A percentile compares a stretch with the other conserved stretches of the same genome.
Evolutionary conservation across 2,113 vertebrate species (phyloP).

Genomic region (Hippolais icterina): DNA sequence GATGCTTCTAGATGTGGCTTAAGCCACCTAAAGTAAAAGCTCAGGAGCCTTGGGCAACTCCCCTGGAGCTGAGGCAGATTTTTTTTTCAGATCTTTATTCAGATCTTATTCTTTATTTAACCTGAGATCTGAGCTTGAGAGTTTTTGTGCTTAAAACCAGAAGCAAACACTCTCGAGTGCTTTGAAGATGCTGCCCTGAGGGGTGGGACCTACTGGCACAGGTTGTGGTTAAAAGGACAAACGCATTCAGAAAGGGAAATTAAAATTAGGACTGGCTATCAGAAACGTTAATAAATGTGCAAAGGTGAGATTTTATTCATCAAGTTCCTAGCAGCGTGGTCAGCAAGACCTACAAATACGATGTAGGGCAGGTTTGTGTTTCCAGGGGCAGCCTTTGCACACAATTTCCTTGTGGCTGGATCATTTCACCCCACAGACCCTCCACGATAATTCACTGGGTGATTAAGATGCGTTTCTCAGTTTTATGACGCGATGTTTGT

Average conservation of each 20-base stretch:
- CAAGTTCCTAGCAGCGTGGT: neutral
- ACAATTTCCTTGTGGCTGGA: neutral
- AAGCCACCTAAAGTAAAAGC: neutral
- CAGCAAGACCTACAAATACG: neutral
- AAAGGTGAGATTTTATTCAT: neutral
- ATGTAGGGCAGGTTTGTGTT: neutral
- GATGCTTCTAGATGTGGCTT: neutral
- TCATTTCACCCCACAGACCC: neutral
- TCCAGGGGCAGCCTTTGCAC: neutral
- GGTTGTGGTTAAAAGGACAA: neutral
- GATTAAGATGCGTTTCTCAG: neutral
- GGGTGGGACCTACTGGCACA: neutral
- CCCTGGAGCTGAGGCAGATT: neutral
- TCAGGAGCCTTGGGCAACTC: neutral
- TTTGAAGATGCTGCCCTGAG: neutral
- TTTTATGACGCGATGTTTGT: neutral
- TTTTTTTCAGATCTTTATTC: neutral
- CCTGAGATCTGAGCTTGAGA: neutral
- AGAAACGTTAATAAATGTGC: neutral
- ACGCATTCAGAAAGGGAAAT: neutral
- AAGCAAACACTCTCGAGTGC: neutral
- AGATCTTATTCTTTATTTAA: too few relatives aligned
- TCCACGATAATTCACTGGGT: rapidly evolving
- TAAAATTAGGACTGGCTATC: neutral
- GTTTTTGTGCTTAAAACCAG: neutral